Conservation (phyloP, 2,113 vertebrate species). For the Pycnonotus jocosus region DNA sequence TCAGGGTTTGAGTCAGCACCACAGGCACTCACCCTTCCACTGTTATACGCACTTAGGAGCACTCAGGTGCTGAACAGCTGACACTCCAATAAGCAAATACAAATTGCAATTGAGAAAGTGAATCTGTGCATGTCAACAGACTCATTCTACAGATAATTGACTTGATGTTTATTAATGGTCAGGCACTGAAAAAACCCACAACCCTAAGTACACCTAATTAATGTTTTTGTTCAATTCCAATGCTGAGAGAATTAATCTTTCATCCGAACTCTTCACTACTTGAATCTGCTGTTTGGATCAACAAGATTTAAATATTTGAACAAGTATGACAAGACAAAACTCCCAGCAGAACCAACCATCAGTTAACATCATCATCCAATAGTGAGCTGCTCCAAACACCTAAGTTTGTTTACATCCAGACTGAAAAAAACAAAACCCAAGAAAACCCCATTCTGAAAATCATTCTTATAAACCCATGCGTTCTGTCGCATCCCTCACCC, state of each 20-base stretch:
- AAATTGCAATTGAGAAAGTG: background rate
- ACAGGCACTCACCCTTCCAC: background rate
- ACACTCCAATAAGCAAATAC: background rate
- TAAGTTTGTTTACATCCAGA: background rate
- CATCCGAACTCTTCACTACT: background rate
- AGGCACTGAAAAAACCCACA: background rate
- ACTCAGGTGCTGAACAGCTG: background rate
- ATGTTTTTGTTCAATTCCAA: background rate
- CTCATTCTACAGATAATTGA: background rate
- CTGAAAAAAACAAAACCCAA: background rate
- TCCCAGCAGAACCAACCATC: background rate
- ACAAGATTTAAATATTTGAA: background rate
- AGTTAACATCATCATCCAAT: accelerated
- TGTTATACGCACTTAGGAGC: background rate
- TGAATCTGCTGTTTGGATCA: background rate
- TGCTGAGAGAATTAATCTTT: background rate
- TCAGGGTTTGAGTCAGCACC: background rate
- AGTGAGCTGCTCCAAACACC: background rate
- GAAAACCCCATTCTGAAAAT: background rate
- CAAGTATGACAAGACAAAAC: background rate
- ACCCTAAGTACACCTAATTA: background rate
- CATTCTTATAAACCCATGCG: accelerated
- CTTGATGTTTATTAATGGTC: background rate
- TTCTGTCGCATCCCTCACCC: background rate
- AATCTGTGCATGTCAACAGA: background rate